Conservation (phyloP, 2,113 vertebrate species). For the Phalacrocorax pelagicus region DNA sequence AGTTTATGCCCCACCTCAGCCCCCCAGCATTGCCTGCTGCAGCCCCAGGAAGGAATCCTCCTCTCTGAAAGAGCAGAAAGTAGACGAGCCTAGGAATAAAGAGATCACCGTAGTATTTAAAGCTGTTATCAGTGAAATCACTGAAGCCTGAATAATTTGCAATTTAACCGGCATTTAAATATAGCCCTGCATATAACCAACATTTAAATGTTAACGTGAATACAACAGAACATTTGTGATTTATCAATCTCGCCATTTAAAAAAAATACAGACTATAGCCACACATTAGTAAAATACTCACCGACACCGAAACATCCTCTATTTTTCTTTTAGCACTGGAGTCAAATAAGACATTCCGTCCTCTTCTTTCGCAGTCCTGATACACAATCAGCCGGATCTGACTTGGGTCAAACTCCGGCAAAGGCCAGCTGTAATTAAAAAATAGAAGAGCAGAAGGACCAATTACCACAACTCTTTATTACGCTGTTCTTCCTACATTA, state of each 20-base stretch:
- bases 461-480: conserved; percentile 1
- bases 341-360: conserved; percentile 96
- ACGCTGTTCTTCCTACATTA: not conserved
- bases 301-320: conserved; percentile 87
- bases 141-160: conserved; percentile 5
- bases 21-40: not conserved
- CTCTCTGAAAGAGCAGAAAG: not conserved
- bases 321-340: conserved; percentile 90
- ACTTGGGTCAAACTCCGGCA: conserved; percentile 92
- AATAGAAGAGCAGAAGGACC: conserved; percentile 35
- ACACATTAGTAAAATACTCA: conserved; percentile 74
- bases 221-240: not conserved
- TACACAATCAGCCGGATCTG: conserved; percentile 97
- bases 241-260: not conserved
- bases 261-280: not conserved
- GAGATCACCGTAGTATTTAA: not conserved
- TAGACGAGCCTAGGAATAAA: not conserved
- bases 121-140: not conserved
- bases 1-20: not conserved
- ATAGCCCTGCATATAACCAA: not conserved
- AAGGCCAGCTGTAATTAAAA: conserved; percentile 86
- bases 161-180: conserved; percentile 24
- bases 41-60: not conserved
- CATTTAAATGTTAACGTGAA: not conserved
- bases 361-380: conserved; percentile 96